Conservation (phyloP, 2,797 vertebrate species). For the Philypnodon macrostomus region DNA sequence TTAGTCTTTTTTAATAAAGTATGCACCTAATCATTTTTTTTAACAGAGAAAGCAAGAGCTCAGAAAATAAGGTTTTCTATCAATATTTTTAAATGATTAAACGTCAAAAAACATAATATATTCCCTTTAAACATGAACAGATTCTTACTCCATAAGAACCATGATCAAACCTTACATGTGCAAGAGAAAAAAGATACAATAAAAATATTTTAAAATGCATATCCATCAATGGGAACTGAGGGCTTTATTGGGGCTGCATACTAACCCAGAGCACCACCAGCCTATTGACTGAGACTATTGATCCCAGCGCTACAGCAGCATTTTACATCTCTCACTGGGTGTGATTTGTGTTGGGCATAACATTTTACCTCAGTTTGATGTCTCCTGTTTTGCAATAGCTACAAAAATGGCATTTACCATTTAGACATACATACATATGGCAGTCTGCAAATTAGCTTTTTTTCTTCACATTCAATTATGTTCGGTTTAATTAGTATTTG, state of each 20-base stretch:
- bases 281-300: constrained; percentile 44
- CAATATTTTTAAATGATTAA: too few species aligned
- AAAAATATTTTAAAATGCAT: background rate
- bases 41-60: too few species aligned
- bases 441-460: background rate
- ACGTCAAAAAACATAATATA: too few species aligned
- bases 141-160: too few species aligned
- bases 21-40: too few species aligned
- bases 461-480: background rate
- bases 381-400: constrained; percentile 23
- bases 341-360: constrained; percentile 44
- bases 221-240: too few species aligned
- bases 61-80: too few species aligned
- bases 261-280: background rate
- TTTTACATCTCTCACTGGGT: constrained; percentile 21
- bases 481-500: background rate
- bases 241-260: background rate
- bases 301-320: constrained; percentile 18
- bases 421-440: background rate
- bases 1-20: too few species aligned
- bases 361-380: constrained; percentile 34
- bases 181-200: background rate
- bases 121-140: too few species aligned
- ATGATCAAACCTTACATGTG: too few species aligned
- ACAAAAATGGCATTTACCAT: constrained; percentile 5